Conservation (phyloP, 2,888 invertebrate genomes). For the Strigamia crassipes region DNA sequence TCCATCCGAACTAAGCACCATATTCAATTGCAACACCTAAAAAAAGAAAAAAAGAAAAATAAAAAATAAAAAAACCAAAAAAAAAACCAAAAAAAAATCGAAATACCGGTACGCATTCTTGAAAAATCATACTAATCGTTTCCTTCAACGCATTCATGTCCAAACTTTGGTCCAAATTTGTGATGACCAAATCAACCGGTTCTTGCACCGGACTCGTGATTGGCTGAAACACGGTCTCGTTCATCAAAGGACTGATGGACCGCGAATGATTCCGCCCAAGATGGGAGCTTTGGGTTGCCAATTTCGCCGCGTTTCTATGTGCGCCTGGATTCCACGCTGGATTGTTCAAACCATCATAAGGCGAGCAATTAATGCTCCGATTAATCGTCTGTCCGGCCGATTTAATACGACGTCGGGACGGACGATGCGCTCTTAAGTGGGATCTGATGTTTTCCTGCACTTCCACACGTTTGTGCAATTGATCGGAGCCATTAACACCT, state of each 20-base stretch:
- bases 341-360: not conserved
- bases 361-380: not conserved
- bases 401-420: not conserved
- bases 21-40: slow-evolving; percentile 67
- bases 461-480: not conserved
- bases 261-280: not conserved
- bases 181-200: slow-evolving; percentile 67
- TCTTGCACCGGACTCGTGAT: not conserved
- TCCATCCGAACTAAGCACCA: slow-evolving; percentile 70
- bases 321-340: not conserved
- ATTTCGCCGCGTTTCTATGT: not conserved
- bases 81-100: not conserved
- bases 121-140: slow-evolving; percentile 67
- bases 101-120: slow-evolving; percentile 68
- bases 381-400: not conserved
- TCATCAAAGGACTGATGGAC: not conserved
- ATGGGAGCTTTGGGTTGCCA: not conserved
- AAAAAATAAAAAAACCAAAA: not conserved
- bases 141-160: slow-evolving; percentile 70
- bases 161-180: slow-evolving; percentile 73
- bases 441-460: slow-evolving; percentile 41
- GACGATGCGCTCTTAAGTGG: not conserved
- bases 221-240: not conserved
- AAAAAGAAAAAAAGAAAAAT: not conserved
- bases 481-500: not conserved